phyloP scores from a whole-genome alignment of 1,140 invertebrate genomes.

The Bombus haemorrhoidalis region DNA sequence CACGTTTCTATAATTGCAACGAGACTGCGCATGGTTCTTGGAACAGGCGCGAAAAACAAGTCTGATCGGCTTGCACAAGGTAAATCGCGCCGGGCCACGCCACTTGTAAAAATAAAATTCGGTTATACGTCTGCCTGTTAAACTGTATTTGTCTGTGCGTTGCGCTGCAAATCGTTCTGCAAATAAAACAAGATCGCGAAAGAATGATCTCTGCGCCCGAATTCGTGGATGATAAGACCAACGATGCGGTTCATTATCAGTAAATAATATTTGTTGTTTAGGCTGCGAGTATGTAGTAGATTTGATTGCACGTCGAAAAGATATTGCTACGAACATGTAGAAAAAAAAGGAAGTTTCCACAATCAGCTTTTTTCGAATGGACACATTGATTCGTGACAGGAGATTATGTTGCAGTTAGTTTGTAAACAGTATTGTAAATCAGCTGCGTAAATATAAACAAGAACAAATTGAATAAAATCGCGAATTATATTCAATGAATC shows the following conservation, averaged over 20 bases:
- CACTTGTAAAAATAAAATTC: constrained; percentile 57
- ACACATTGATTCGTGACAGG: no score
- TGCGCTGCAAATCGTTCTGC: background rate
- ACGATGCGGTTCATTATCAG: background rate
- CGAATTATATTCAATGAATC: no score
- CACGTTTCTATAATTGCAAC: background rate
- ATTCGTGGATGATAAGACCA: constrained; percentile 10
- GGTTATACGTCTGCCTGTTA: constrained; percentile 19
- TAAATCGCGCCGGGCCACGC: background rate
- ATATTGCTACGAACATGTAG: no score
- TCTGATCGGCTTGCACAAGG: background rate
- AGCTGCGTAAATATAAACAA: no score
- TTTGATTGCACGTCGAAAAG: no score
- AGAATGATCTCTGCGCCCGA: background rate
- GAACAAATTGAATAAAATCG: no score
- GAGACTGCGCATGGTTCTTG: background rate
- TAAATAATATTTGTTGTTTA: background rate
- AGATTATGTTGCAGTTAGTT: no score
- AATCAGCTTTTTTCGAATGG: no score
- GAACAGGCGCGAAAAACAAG: background rate
- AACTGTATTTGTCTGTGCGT: background rate
- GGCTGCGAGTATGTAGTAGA: no score
- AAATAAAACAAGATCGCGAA: background rate
- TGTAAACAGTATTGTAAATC: no score
- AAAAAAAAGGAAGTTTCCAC: no score